Base-by-base conservation (phyloP, 2,797 vertebrate species). In the Thaleichthys pacificus region DNA sequence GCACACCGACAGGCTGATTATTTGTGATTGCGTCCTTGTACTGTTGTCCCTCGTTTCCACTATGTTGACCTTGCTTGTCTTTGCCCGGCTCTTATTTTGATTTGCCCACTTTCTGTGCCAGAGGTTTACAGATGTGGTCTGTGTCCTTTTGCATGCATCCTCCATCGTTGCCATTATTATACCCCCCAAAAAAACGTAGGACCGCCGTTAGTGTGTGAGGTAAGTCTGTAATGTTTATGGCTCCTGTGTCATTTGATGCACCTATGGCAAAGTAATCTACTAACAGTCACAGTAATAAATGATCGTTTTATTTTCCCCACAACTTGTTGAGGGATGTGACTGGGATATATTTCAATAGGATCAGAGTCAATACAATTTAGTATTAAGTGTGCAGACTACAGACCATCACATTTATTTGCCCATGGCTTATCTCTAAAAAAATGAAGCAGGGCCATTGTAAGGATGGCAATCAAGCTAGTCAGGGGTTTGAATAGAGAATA, bases 401-500 rank as follows among this genome's bases (percentile, higher is more conserved):
- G 80, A 82, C 78, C 73, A 80, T 79, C 65, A 38, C 30, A 70
- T 62, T 47, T 61, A 42, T 42, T 57, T 89, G 82, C 82, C 85
- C 88, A 89, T 88, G 88, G 86, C 81, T 88, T 47, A 47, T 47
- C 9, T 47, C 60, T 80, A 81, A 54, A 54, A 30, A 72, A 69
- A 70, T 57, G 74, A 71, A 75, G 82, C 80, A 85, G 77, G 69
- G 77, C 80, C 85, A 85, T 78, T 76, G 87, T 89, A 81, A 85
- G 83, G 79, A 83, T 84, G 82, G 85, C 85, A 86, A 84, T 89
- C 82, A 82, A 72, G 82, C 77, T 82, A 87, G 83, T 88, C 83
- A 85, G 35, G 65, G 75, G 76, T 86, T 71, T 82, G 81, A 86
- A 88, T 80, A 9, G 65, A 66, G 22, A 24, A 56, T 14, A 38